These are phyloP conservation scores for Atrichornis clamosus DNA, from an alignment of 2,113 vertebrate species.

Conservation along the genomic window DNA sequence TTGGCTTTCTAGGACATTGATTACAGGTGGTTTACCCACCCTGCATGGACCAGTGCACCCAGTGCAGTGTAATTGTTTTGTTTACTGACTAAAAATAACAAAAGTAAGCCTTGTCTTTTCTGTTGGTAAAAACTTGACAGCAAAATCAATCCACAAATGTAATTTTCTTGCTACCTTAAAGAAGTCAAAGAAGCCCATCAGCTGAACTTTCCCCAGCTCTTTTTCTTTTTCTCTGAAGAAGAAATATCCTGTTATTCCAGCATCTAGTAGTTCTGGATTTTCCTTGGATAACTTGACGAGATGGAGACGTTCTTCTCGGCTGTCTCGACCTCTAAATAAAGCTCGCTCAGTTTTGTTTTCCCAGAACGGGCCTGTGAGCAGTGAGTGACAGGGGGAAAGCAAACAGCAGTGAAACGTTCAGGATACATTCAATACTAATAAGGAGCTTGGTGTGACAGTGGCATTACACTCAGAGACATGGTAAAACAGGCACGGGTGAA, in stretches of 20 bases:
- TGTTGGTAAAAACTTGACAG: background rate
- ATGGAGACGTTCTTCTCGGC: constrained; percentile 86
- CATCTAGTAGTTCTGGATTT: constrained; percentile 86
- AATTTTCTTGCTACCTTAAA: constrained; percentile 83
- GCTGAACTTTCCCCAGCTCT: constrained; percentile 80
- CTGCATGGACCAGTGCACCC: background rate
- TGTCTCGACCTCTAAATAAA: constrained; percentile 91
- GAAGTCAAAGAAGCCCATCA: constrained; percentile 95
- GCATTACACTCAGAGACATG: background rate
- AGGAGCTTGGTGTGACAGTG: background rate
- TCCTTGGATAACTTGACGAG: constrained; percentile 83
- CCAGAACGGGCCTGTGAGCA: constrained; percentile 81
- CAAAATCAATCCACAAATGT: background rate
- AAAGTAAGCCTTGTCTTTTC: background rate
- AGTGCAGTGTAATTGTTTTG: background rate
- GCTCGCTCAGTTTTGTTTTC: constrained; percentile 84
- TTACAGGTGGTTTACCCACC: background rate
- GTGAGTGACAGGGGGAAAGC: background rate
- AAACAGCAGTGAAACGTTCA: background rate
- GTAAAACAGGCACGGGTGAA: background rate
- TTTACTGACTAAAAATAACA: background rate
- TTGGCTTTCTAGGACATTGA: background rate
- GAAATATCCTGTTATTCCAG: constrained; percentile 93
- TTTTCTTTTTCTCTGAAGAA: constrained; percentile 92
- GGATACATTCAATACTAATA: background rate